phyloP scores from a whole-genome alignment of 2,797 vertebrate species.

The Podargus strigoides region DNA sequence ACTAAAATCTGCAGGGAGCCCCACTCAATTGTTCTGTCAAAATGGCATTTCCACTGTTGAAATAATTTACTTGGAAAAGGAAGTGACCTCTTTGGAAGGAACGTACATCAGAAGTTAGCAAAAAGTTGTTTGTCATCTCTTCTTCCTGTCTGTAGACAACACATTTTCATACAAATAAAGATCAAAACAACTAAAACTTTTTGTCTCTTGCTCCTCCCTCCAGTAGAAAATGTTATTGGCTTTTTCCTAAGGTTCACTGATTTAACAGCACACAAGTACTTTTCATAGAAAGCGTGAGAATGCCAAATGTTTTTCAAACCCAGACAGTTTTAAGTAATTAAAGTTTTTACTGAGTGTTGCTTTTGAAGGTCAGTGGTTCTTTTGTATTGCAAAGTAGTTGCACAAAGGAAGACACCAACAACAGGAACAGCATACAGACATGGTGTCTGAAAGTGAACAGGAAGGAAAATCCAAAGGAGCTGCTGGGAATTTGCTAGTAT shows the following conservation, averaged over 20 bases:
- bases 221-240: not conserved
- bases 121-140: not conserved
- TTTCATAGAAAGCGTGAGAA: not conserved
- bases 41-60: not conserved
- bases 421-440: not conserved
- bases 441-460: not conserved
- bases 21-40: not conserved
- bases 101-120: not conserved
- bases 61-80: not conserved
- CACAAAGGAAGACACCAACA: not conserved
- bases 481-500: not conserved
- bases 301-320: not conserved
- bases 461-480: not conserved
- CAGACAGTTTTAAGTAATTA: not conserved
- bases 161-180: accelerated
- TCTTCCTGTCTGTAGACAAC: not conserved
- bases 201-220: not conserved
- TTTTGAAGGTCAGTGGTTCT: not conserved
- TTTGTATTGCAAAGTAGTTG: not conserved
- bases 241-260: not conserved
- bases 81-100: not conserved
- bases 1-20: not conserved
- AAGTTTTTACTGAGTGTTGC: not conserved
- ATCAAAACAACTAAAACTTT: not conserved
- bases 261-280: not conserved